Percentiles rank a stretch among this genome's conserved stretches.
Conservation (phyloP, 2,797 vertebrate genomes). For the Parambassis ranga region DNA sequence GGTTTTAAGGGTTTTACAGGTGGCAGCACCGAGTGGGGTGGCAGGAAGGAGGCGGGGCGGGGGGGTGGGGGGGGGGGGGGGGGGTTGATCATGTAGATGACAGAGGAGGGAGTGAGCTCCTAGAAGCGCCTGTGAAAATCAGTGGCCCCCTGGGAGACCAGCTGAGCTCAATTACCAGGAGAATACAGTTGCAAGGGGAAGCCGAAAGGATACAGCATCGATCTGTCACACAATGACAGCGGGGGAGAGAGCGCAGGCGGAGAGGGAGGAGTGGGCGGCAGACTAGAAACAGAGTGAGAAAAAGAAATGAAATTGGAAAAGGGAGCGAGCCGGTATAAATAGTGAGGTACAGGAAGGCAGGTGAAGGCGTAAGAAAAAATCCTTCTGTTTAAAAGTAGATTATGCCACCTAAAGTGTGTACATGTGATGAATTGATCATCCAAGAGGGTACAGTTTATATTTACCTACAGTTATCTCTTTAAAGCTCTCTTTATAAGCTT, state of each 20-base stretch:
- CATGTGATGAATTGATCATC: not conserved
- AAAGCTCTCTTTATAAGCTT: too few relatives aligned
- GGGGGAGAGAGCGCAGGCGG: slow-evolving; percentile 28
- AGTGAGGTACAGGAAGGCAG: slow-evolving; percentile 24
- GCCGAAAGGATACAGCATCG: slow-evolving; percentile 71
- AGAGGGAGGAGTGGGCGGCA: slow-evolving; percentile 27
- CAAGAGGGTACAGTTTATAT: not conserved
- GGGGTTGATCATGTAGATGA: slow-evolving; percentile 52
- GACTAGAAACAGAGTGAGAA: slow-evolving; percentile 33
- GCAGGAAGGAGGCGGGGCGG: slow-evolving; percentile 1
- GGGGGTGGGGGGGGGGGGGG: slow-evolving; percentile 20
- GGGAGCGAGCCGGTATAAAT: slow-evolving; percentile 39
- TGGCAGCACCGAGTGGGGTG: slow-evolving; percentile 9
- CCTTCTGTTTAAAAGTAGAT: slow-evolving; percentile 21
- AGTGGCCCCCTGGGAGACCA: slow-evolving; percentile 67
- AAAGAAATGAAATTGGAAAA: slow-evolving; percentile 54
- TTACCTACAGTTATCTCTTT: too few relatives aligned
- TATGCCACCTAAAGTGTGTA: not conserved
- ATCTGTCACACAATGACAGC: slow-evolving; percentile 75
- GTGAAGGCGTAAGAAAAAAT: slow-evolving; percentile 21
- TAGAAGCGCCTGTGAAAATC: slow-evolving; percentile 63
- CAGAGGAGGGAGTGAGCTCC: slow-evolving; percentile 49
- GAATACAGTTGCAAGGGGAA: slow-evolving; percentile 78
- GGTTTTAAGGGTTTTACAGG: slow-evolving; percentile 48
- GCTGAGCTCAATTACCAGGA: slow-evolving; percentile 83